Evolutionary conservation across 64 coral and sea anemone species (phyloP), one percentile per base, ranked within the genome.

Genomic region (Pocillopora verrucosa): DNA sequence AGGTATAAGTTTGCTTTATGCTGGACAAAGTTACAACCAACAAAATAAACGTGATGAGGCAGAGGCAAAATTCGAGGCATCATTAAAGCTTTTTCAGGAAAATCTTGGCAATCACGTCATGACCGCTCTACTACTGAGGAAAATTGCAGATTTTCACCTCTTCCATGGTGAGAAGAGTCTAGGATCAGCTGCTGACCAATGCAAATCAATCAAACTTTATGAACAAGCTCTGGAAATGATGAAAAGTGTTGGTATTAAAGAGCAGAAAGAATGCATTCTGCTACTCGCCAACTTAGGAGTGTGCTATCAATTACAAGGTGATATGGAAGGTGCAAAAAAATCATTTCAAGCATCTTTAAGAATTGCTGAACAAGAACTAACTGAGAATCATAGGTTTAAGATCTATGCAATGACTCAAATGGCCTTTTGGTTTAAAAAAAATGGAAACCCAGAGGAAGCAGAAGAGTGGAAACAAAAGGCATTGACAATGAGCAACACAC

Each of bases 61-160:
- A 34, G 57, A 60, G 15, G 13, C 78, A 35, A 85, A 78, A 34
- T 85, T 78, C n/a, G 17, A 57, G 56, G 59, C 89, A 57, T 80
- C 87, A 7, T 59, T 84, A 22, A 17, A 30, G 3, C 63, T 94
- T 76, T 88, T 77, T 65, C 58, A 41, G 58, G 24, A 65, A 56
- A 13, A 64, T 60, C 63, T 88, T 65, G 87, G 74, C 10, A 61
- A n/a, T 62, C 87, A 88, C 61, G 62, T 88, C 22, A 36, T 65
- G 34, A 88, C 87, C 36, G 87, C 87, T 22, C 58, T 69, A 34
- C 20, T 61, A 51, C 41, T 35, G 15, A 78, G 62, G 58, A 26
- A 77, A 11, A 38, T 88, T 17, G 87, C 74, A 56, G 87, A 88
- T 77, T 75, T 75, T 51, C 62, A 88, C 76, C 76, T 88, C 22